phyloP scores from a whole-genome alignment of 1,140 invertebrate genomes.

The Atta texana region DNA sequence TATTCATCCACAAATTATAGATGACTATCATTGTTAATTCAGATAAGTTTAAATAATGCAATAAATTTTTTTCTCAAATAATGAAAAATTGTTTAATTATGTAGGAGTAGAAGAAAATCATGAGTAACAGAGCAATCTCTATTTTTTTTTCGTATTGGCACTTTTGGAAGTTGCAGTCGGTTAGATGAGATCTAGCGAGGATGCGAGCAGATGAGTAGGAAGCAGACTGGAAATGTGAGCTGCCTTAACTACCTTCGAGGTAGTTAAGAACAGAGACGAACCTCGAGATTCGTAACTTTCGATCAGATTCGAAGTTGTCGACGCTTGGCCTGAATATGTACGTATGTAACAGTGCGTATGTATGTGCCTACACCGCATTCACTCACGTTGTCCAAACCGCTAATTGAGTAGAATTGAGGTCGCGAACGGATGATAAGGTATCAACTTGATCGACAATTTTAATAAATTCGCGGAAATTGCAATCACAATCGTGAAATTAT shows the following conservation, averaged over 20 bases:
- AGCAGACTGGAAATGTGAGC: slow-evolving; percentile 37
- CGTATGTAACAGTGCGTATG: not conserved
- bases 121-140: no score
- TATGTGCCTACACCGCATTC: not conserved
- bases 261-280: slow-evolving; percentile 64
- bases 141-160: not conserved
- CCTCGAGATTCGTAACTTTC: slow-evolving; percentile 75
- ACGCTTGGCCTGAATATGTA: slow-evolving; percentile 42
- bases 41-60: slow-evolving; percentile 70
- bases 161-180: slow-evolving; percentile 49
- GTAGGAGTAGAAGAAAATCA: not conserved
- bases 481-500: slow-evolving; percentile 9
- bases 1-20: no score
- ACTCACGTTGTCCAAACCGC: slow-evolving; percentile 17
- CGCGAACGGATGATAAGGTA: not conserved
- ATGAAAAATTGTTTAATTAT: slow-evolving; percentile 75
- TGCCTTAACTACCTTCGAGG: slow-evolving; percentile 46
- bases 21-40: slow-evolving; percentile 64
- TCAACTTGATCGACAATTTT: slow-evolving; percentile 21
- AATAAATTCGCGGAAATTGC: slow-evolving; percentile 8
- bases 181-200: slow-evolving; percentile 14
- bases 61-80: slow-evolving; percentile 67
- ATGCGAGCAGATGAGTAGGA: slow-evolving; percentile 15
- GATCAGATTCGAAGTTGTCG: slow-evolving; percentile 76
- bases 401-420: slow-evolving; percentile 30